These are phyloP conservation scores for Philopedon plagiatum DNA, from an alignment of 2,888 invertebrate genomes.

Conservation along the genomic window DNA sequence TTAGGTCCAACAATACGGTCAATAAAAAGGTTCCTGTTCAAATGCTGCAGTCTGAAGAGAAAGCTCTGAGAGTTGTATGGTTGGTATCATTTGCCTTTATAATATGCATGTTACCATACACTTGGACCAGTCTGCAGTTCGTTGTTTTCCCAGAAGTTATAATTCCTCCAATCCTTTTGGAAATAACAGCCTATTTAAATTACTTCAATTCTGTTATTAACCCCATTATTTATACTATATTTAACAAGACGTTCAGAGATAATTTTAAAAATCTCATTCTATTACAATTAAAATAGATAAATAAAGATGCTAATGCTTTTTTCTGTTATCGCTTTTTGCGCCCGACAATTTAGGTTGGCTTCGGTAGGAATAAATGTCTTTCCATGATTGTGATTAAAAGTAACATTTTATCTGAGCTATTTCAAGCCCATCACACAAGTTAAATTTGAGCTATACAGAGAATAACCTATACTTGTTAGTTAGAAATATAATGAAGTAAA, in stretches of 20 bases:
- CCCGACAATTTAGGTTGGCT: too few species aligned
- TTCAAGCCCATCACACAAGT: too few species aligned
- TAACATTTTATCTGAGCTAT: too few species aligned
- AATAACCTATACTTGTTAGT: too few species aligned
- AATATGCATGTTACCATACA: constrained; percentile 12
- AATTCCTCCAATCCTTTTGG: not conserved
- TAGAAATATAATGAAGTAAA: too few species aligned
- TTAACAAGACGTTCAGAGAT: constrained; percentile 16
- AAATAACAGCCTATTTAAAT: not conserved
- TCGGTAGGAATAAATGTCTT: too few species aligned
- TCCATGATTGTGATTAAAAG: too few species aligned
- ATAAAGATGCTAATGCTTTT: too few species aligned
- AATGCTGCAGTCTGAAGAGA: not conserved
- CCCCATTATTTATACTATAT: constrained; percentile 30
- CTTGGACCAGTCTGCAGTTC: not conserved
- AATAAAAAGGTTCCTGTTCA: not conserved
- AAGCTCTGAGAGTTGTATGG: constrained; percentile 18
- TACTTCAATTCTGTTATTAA: constrained; percentile 16
- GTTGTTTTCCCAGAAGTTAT: not conserved
- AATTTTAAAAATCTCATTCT: constrained; percentile 13
- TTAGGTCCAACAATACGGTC: not conserved
- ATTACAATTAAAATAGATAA: too few species aligned
- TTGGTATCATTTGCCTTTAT: constrained; percentile 26
- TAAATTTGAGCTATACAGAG: too few species aligned
- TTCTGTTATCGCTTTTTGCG: too few species aligned